These are phyloP conservation scores for Spodoptera exigua DNA, from an alignment of 2,888 invertebrate species.

Conservation along the genomic window DNA sequence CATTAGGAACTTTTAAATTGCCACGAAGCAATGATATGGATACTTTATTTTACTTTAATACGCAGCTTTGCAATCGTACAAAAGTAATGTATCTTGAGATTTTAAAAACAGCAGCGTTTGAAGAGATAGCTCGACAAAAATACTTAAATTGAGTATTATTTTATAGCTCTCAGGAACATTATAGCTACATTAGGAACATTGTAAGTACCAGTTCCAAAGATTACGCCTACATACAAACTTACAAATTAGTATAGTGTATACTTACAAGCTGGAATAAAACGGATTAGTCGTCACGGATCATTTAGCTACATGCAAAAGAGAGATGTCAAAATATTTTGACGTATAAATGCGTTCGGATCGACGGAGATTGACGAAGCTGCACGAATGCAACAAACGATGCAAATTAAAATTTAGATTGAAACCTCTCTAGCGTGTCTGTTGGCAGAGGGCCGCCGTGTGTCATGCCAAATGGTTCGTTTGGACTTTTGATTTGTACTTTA, in stretches of 20 bases:
- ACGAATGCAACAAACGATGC: slow-evolving; percentile 23
- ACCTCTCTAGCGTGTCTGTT: slow-evolving; percentile 41
- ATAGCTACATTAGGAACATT: too few relatives aligned
- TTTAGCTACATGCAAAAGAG: slow-evolving; percentile 2
- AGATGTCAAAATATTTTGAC: slow-evolving; percentile 11
- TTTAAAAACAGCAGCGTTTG: too few relatives aligned
- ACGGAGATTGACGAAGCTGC: slow-evolving; percentile 36
- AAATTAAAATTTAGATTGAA: slow-evolving; percentile 49
- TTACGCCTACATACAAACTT: too few relatives aligned
- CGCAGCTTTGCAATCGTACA: too few relatives aligned
- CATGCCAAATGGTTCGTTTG: slow-evolving; percentile 50
- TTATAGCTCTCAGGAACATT: too few relatives aligned
- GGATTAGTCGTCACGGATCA: not conserved
- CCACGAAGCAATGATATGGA: not conserved
- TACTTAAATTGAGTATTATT: too few relatives aligned
- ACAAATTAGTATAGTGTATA: too few relatives aligned
- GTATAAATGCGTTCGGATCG: slow-evolving; percentile 15
- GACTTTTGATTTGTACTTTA: slow-evolving; percentile 37
- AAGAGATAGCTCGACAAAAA: too few relatives aligned
- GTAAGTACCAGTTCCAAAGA: too few relatives aligned
- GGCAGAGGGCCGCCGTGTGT: slow-evolving; percentile 37
- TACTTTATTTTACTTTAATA: not conserved
- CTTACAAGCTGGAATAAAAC: too few relatives aligned
- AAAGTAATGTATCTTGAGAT: too few relatives aligned
- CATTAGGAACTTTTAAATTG: not conserved